Conservation (phyloP, 1,140 invertebrate genomes). For the Leptoteleia sp. region DNA sequence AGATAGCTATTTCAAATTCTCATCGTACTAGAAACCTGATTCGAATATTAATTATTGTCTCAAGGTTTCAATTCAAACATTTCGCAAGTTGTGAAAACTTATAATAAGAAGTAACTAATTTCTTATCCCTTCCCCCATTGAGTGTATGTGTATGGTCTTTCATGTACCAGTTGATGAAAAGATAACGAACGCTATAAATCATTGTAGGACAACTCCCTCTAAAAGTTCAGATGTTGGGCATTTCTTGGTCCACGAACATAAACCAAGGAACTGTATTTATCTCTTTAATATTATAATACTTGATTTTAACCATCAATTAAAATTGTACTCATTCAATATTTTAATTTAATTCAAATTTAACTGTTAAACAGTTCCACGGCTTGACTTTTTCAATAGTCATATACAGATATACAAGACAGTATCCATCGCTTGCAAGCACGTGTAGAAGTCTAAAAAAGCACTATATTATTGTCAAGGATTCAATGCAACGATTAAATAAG, state of each 20-base stretch:
- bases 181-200: not conserved
- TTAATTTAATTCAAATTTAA: not conserved
- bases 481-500: not conserved
- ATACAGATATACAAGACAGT: conserved; percentile 69
- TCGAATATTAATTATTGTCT: no score
- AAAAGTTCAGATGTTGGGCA: conserved; percentile 71
- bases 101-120: no score
- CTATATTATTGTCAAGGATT: conserved; percentile 5
- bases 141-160: conserved; percentile 9
- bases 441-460: conserved; percentile 74
- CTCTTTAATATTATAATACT: not conserved
- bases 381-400: conserved; percentile 42
- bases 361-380: conserved; percentile 53
- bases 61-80: no score
- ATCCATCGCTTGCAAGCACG: conserved; percentile 77
- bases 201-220: not conserved
- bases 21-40: no score
- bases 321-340: not conserved
- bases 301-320: not conserved
- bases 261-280: conserved; percentile 54
- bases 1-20: no score
- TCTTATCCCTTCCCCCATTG: no score
- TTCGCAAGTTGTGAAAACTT: no score
- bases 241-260: conserved; percentile 74
- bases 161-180: conserved; percentile 48